Conservation (phyloP, 1,140 invertebrate species). For the Rhizoglyphus robini region DNA sequence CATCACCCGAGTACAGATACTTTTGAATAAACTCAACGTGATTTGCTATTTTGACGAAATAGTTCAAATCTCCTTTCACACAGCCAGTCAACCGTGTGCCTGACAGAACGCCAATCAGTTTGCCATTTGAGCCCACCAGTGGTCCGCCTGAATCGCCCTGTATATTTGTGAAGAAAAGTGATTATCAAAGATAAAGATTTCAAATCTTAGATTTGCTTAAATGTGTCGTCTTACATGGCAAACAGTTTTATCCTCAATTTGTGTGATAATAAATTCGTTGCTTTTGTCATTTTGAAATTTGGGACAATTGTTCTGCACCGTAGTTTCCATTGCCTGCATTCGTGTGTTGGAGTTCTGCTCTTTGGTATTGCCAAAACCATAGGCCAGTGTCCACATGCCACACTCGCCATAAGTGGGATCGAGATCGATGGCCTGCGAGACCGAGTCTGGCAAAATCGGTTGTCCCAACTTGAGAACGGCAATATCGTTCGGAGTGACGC, state of each 20-base stretch:
- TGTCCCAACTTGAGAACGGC: not conserved
- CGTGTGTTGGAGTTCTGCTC: not conserved
- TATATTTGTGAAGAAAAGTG: not conserved
- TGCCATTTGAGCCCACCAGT: not conserved
- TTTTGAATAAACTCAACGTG: not conserved
- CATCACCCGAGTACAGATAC: no score
- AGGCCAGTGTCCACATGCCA: not conserved
- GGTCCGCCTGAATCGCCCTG: slow-evolving; percentile 2
- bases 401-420: not conserved
- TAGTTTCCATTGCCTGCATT: not conserved
- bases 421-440: not conserved
- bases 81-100: not conserved
- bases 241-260: not conserved
- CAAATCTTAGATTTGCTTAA: no score
- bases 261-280: not conserved
- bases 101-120: not conserved
- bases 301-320: not conserved
- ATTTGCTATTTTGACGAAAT: not conserved
- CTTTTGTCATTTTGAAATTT: not conserved
- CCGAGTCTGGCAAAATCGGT: not conserved
- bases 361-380: not conserved
- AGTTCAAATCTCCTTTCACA: not conserved
- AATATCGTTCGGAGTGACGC: not conserved
- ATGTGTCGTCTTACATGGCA: not conserved
- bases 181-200: no score